A percentile compares a stretch with the other conserved stretches of the same genome.
phyloP scores from a whole-genome alignment of 2,113 vertebrate genomes.

The Varanus komodoensis region DNA sequence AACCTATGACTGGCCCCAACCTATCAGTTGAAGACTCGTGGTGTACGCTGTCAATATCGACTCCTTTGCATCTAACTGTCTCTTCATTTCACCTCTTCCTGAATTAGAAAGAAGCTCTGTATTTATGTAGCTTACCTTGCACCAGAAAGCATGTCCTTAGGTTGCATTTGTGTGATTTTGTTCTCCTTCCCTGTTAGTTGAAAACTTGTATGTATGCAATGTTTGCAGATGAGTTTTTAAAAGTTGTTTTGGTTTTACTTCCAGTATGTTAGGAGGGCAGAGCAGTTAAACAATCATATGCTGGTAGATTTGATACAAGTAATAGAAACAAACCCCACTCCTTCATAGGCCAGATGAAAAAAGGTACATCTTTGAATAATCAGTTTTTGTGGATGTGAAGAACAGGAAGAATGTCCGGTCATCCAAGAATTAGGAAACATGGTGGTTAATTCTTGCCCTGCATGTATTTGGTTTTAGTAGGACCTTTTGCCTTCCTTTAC shows the following conservation, averaged over 20 bases:
- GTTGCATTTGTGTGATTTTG: background rate
- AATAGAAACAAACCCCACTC: background rate
- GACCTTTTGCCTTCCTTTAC: background rate
- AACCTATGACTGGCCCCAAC: too few species aligned
- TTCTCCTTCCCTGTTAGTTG: background rate
- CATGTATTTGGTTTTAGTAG: background rate
- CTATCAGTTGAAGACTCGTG: too few species aligned
- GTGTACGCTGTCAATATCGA: too few species aligned
- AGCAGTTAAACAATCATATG: background rate
- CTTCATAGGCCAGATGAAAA: background rate
- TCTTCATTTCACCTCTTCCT: background rate
- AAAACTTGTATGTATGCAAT: background rate
- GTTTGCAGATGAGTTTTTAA: background rate
- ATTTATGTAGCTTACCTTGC: background rate
- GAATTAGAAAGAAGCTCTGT: background rate
- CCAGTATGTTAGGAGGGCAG: background rate
- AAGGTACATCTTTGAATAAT: background rate
- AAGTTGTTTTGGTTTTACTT: background rate
- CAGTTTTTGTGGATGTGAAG: background rate
- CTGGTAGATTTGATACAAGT: background rate
- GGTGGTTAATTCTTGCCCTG: background rate
- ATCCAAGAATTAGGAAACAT: background rate
- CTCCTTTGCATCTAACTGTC: background rate
- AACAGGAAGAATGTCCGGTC: background rate
- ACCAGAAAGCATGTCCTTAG: background rate